Conservation (phyloP, 2,888 invertebrate genomes). For the Elmis aenea region DNA sequence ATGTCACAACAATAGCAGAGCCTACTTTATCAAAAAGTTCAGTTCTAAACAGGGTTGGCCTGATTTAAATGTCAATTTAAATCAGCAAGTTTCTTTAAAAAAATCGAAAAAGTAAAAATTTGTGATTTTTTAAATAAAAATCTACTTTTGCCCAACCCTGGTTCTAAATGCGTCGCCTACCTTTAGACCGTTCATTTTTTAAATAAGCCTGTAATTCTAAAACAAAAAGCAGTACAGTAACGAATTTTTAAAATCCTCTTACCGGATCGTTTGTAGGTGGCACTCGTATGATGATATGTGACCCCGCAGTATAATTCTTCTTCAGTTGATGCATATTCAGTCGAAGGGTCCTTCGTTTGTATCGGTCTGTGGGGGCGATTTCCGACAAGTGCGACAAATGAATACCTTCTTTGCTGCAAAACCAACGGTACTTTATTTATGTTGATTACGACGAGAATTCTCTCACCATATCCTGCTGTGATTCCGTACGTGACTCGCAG, state of each 20-base stretch:
- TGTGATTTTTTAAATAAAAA: too few relatives aligned
- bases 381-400: constrained; percentile 56
- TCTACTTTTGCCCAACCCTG: too few relatives aligned
- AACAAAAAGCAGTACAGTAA: too few relatives aligned
- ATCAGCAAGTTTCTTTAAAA: too few relatives aligned
- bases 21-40: too few relatives aligned
- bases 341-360: constrained; percentile 48
- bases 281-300: constrained; percentile 67
- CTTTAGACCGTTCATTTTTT: too few relatives aligned
- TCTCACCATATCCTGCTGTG: constrained; percentile 60
- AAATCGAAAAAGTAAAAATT: too few relatives aligned
- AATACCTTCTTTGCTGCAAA: constrained; percentile 50
- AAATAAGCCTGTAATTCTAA: too few relatives aligned
- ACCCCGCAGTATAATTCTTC: constrained; percentile 51
- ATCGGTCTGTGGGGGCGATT: constrained; percentile 50
- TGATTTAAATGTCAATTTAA: too few relatives aligned
- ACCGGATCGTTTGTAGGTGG: constrained; percentile 58
- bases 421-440: constrained; percentile 10
- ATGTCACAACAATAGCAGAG: too few relatives aligned
- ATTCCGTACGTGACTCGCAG: constrained; percentile 53
- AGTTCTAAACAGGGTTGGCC: too few relatives aligned
- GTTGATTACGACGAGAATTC: not conserved
- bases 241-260: constrained; percentile 35
- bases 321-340: constrained; percentile 61
- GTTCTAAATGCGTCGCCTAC: too few relatives aligned